Evolutionary conservation across 2,113 vertebrate genomes (phyloP), one percentile per base, ranked within the genome.

Genomic region (Ammodytes marinus): DNA sequence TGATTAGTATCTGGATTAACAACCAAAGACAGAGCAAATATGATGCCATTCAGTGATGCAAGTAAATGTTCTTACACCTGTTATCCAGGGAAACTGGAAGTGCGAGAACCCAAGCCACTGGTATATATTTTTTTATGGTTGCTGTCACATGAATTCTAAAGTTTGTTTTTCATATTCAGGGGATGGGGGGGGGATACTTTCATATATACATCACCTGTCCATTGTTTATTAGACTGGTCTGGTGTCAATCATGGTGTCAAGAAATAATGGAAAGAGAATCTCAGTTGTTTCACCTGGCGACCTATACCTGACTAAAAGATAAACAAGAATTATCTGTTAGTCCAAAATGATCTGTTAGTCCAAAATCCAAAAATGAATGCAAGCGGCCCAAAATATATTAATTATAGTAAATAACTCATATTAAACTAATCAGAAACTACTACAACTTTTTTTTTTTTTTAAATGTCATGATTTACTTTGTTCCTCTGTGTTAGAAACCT

Each of bases 1-100:
- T 72, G 89, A 86, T 78, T 49, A 78, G 75, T 61, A 68, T 52
- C 43, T 69, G 68, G 35, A 64, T 76, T 77, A 82, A 71, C 46
- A 74, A 27, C 73, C 63, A 59, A 53, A 84, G 71, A 70, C 52
- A 37, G 50, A 79, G 19, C 13, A 47, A 64, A 63, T 42, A 47
- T 66, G 65, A 76, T 80, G 67, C 66, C 64, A 63, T 50, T 65
- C 37, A 57, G 57, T 54, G 65, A 70, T 74, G 67, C 72, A 59
- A 73, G 5, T 6, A 60, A 57, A 19, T 39, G 46, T 45, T 55
- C 65, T 50, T 17, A 78, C 14, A 55, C 47, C 52, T 64, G n/a
- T 66, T 37, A 55, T 80, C 57, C 15, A 43, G 61, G 43, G 39
- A 47, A 65, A 53, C 10, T 45, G 49, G 10, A 6, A 10, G 19